A percentile compares a stretch with the other conserved stretches of the same genome.
phyloP scores from a whole-genome alignment of 1,140 invertebrate genomes.

The Scylla paramamosain region DNA sequence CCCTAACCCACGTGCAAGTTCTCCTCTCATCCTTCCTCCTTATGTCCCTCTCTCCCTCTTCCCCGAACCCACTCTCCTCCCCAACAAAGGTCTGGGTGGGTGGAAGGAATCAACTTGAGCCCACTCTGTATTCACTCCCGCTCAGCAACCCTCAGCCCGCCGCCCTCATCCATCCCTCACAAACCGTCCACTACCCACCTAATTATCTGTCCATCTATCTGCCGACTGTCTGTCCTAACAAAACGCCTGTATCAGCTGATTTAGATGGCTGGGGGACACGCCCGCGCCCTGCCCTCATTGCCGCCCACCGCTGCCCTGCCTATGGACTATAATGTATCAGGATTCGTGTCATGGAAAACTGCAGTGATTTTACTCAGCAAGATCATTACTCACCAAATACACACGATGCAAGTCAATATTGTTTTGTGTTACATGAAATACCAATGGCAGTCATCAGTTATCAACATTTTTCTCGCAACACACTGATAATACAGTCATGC shows the following conservation, averaged over 20 bases:
- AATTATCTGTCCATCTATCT: background rate
- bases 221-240: slow-evolving; percentile 26
- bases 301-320: too few relatives aligned
- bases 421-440: too few relatives aligned
- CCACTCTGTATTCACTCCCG: background rate
- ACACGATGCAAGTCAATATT: too few relatives aligned
- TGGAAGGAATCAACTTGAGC: background rate
- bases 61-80: background rate
- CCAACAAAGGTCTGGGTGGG: background rate
- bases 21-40: background rate
- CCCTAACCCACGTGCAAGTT: slow-evolving; percentile 7
- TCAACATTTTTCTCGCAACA: too few relatives aligned
- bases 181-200: background rate
- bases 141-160: background rate
- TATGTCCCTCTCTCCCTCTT: background rate
- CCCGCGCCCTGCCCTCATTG: too few relatives aligned
- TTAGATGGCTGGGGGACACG: background rate
- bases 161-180: background rate
- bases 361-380: too few relatives aligned
- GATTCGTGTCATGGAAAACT: too few relatives aligned
- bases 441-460: too few relatives aligned
- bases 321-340: too few relatives aligned
- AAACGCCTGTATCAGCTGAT: slow-evolving; percentile 7
- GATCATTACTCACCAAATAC: too few relatives aligned
- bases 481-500: too few relatives aligned